Conservation (phyloP, 2,888 invertebrate species). For the Noctua janthe region DNA sequence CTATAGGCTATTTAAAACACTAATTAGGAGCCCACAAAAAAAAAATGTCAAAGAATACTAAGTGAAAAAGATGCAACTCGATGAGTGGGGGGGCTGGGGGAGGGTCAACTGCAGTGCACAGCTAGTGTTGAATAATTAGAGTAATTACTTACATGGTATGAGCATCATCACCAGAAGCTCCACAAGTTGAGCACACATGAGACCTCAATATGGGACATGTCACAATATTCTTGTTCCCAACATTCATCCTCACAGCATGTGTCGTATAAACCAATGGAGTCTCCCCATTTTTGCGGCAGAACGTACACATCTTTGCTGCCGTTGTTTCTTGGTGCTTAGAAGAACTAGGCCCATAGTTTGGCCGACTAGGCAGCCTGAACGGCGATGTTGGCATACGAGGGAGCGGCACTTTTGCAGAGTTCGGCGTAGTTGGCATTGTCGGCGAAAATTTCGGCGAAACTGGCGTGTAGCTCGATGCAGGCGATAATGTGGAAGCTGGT, state of each 20-base stretch:
- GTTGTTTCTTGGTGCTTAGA: slow-evolving; percentile 56
- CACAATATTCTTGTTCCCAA: slow-evolving; percentile 78
- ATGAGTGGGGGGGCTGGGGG: background rate
- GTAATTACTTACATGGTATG: slow-evolving; percentile 85
- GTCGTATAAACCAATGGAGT: slow-evolving; percentile 82
- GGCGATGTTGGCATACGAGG: slow-evolving; percentile 46
- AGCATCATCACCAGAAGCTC: slow-evolving; percentile 82
- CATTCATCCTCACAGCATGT: slow-evolving; percentile 80
- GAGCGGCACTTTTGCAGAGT: slow-evolving; percentile 2
- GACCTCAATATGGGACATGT: slow-evolving; percentile 84
- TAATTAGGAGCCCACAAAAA: background rate
- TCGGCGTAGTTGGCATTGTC: slow-evolving; percentile 36
- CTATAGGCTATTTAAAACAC: background rate
- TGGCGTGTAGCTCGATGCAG: slow-evolving; percentile 45
- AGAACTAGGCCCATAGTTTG: slow-evolving; percentile 47
- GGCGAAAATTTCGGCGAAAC: slow-evolving; percentile 52
- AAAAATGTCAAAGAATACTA: background rate
- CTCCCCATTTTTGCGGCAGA: slow-evolving; percentile 87
- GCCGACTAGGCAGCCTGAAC: slow-evolving; percentile 27
- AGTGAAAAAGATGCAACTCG: background rate
- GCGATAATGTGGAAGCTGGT: slow-evolving; percentile 65
- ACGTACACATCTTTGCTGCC: slow-evolving; percentile 78
- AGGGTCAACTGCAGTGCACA: background rate
- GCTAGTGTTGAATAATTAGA: background rate
- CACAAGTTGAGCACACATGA: slow-evolving; percentile 82